Evolutionary conservation across 2,797 vertebrate species (phyloP), one percentile per base, ranked within the genome.

Genomic region (Crenuchus spilurus): DNA sequence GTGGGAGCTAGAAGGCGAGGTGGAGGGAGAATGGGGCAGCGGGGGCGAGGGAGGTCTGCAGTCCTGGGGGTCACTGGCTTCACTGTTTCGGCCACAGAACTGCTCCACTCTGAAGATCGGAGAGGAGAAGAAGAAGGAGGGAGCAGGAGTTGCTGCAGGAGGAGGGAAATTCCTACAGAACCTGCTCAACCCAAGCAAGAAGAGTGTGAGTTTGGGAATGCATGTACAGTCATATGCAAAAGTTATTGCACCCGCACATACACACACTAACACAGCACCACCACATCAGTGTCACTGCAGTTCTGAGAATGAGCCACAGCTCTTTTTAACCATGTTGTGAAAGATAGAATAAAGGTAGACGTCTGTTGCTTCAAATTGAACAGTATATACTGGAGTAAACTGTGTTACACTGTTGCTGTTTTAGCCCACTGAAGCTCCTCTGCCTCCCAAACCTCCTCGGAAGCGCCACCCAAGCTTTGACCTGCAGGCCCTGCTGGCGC

Each of bases 11-110:
- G 91, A 90, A 2, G 80, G 88, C 0, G 91, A 92, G 49, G 88
- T 26, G 41, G 71, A 49, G 69, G 89, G 84, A 1, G 35, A 84
- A n/a, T 88, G 87, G 0, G 86, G 84, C 0, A 84, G 78, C 1
- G 89, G 84, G 24, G 82, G 84, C 0, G 91, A 89, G 0, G 89
- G 85, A 0, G 93, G 86, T 1, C 54, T 95, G 60, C 91, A 93
- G 87, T 92, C 94, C 10, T 95, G 94, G 95, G 94, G 94, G 8
- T 94, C 91, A 6, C 86, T 93, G 70, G 93, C 92, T 0, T 94
- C 92, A 0, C 82, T 94, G 72, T 93, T 94, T 82, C 88, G 91
- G 7, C 92, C 92, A 0, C 91, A 93, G 81, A 93, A 90, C 68
- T 93, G 92, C 85, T 93, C 92, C 69, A 94, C 93, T 0, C 84